Conservation (phyloP, 2,797 vertebrate species). For the Merluccius polli region DNA sequence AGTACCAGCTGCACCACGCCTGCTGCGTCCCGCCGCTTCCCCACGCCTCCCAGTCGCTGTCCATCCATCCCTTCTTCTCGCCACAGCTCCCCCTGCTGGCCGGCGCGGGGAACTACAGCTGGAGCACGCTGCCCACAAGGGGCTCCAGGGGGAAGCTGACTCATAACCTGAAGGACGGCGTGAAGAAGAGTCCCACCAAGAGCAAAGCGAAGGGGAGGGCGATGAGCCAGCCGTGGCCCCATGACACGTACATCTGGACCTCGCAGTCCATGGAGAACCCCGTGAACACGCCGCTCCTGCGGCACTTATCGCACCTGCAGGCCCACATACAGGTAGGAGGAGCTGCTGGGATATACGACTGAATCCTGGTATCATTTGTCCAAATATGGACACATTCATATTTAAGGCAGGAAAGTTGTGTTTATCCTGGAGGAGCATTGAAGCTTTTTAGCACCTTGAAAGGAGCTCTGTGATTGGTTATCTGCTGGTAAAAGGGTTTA, state of each 20-base stretch:
- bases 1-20: slow-evolving; percentile 42
- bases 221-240: slow-evolving; percentile 67
- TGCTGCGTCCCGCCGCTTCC: slow-evolving; percentile 49
- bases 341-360: not conserved
- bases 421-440: no score
- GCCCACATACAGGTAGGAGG: slow-evolving; percentile 47
- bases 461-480: no score
- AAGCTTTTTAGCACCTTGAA: no score
- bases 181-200: slow-evolving; percentile 82
- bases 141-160: slow-evolving; percentile 71
- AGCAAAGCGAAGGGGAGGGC: slow-evolving; percentile 77
- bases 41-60: slow-evolving; percentile 63
- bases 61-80: slow-evolving; percentile 62
- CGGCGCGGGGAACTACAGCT: slow-evolving; percentile 57
- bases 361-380: not conserved
- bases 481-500: no score
- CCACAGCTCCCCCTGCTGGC: slow-evolving; percentile 50
- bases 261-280: slow-evolving; percentile 57
- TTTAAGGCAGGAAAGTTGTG: no score
- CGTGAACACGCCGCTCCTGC: slow-evolving; percentile 31
- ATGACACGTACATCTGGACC: slow-evolving; percentile 71
- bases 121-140: slow-evolving; percentile 69
- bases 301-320: slow-evolving; percentile 49
- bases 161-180: slow-evolving; percentile 77
- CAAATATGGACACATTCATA: not conserved